phyloP scores from a whole-genome alignment of 2,113 vertebrate species.

The Panthera tigris region DNA sequence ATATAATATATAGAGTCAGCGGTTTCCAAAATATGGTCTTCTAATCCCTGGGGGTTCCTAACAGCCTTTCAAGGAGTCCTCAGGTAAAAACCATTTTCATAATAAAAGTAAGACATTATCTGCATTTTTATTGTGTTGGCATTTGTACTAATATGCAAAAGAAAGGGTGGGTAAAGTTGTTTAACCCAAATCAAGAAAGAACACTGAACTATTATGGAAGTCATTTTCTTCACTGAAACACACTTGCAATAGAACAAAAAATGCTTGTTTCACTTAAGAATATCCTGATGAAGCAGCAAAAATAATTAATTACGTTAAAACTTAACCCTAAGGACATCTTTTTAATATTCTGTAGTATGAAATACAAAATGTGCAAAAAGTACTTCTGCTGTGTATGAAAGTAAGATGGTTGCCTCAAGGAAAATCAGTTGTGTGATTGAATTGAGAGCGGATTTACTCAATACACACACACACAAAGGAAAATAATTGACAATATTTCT shows the following conservation, averaged over 20 bases:
- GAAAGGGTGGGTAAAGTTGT: background rate
- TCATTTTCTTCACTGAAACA: background rate
- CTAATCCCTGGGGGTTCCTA: background rate
- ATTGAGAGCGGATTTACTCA: background rate
- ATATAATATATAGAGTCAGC: background rate
- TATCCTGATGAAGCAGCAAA: background rate
- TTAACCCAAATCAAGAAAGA: background rate
- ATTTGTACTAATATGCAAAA: background rate
- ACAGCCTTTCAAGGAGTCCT: background rate
- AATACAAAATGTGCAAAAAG: background rate
- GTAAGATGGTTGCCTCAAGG: background rate
- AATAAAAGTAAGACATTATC: background rate
- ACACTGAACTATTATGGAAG: background rate
- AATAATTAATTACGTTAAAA: background rate
- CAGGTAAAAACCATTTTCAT: background rate
- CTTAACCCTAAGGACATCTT: background rate
- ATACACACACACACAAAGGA: background rate
- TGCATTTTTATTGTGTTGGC: background rate
- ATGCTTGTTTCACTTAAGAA: background rate
- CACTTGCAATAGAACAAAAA: background rate
- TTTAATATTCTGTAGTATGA: background rate
- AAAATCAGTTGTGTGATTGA: background rate
- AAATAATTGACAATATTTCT: background rate
- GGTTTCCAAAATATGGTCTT: background rate
- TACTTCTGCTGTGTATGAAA: background rate